Base-by-base conservation (phyloP, 1,140 invertebrate species). In the Elymnias hypermnestra region DNA sequence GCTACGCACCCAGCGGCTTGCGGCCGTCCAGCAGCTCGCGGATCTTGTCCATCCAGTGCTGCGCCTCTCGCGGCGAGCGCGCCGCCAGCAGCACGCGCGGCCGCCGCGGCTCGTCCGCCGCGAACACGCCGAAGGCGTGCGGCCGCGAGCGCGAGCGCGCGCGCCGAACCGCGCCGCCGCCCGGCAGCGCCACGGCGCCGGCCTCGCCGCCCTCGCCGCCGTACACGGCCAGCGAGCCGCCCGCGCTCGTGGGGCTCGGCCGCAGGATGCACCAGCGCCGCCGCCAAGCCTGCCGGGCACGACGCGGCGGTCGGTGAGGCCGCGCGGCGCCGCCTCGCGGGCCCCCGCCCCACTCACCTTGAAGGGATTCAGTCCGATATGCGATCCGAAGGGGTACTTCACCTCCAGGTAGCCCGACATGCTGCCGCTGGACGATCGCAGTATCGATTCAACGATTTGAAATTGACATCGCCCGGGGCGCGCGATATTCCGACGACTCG, bases 401-500 rank as follows among this genome's bases (percentile, higher is more conserved):
- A 84, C 72, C 45, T 84, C 81, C 35, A 84, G 62, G 53, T 82
- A 84, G 42, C 81, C 81, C 26, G 79, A 84, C 79, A 84, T 83
- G 62, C 54, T 49, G 5, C 15, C n/a, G n/a, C n/a, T n/a, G n/a
- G n/a, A n/a, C n/a, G n/a, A n/a, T n/a, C n/a, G n/a, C n/a, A n/a
- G n/a, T n/a, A n/a, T n/a, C n/a, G 39, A 38, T 38, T 48, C 17
- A 38, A 44, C 13, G 19, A 17, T 14, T 26, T 25, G 31, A 39
- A 21, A 21, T 39, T n/a, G n/a, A n/a, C n/a, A n/a, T n/a, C n/a
- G 41, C 48, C 29, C 41, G 28, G 33, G 22, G 28, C 43, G 29
- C 41, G 45, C 36, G 40, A 42, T 52, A 52, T 45, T 39, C 42
- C 44, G 40, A 45, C 42, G 45, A 45, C 26, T 40, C 35, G 42